Conservation (phyloP, 2,113 vertebrate species). For the Chrysochloris asiatica region DNA sequence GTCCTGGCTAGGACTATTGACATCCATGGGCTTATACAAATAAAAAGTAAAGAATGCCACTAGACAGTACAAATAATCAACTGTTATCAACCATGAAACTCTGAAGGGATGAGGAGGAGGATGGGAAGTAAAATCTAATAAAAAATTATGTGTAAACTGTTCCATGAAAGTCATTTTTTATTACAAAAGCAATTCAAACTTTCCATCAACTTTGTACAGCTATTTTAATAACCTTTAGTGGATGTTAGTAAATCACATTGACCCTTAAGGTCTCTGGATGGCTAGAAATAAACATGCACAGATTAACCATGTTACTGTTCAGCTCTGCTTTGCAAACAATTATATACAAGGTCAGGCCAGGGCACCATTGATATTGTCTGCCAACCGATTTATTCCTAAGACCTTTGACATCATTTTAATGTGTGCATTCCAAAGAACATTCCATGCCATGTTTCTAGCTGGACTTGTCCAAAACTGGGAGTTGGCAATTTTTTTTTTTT, state of each 20-base stretch:
- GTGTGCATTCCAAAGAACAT: constrained; percentile 68
- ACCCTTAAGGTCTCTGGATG: constrained; percentile 80
- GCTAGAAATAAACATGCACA: constrained; percentile 82
- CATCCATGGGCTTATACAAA: constrained; percentile 35
- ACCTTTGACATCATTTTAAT: constrained; percentile 79
- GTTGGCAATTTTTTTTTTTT: not conserved
- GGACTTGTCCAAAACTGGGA: constrained; percentile 55
- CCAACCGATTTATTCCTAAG: constrained; percentile 82
- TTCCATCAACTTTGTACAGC: constrained; percentile 82
- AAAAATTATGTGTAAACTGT: constrained; percentile 81
- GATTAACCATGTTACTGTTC: constrained; percentile 83
- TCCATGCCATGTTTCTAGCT: constrained; percentile 56
- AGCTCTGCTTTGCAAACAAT: constrained; percentile 82
- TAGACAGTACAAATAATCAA: constrained; percentile 63
- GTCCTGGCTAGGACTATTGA: constrained; percentile 3
- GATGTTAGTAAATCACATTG: constrained; percentile 85
- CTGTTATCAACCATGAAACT: constrained; percentile 62
- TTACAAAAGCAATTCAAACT: constrained; percentile 82
- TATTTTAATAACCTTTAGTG: constrained; percentile 84
- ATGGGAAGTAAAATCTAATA: constrained; percentile 56
- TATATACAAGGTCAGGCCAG: constrained; percentile 78
- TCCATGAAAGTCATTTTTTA: constrained; percentile 80
- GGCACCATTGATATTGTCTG: constrained; percentile 80
- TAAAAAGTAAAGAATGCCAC: constrained; percentile 61
- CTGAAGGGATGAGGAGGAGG: constrained; percentile 47